These are phyloP conservation scores for Gymnodraco acuticeps DNA, from an alignment of 2,797 vertebrate genomes.

Conservation along the genomic window DNA sequence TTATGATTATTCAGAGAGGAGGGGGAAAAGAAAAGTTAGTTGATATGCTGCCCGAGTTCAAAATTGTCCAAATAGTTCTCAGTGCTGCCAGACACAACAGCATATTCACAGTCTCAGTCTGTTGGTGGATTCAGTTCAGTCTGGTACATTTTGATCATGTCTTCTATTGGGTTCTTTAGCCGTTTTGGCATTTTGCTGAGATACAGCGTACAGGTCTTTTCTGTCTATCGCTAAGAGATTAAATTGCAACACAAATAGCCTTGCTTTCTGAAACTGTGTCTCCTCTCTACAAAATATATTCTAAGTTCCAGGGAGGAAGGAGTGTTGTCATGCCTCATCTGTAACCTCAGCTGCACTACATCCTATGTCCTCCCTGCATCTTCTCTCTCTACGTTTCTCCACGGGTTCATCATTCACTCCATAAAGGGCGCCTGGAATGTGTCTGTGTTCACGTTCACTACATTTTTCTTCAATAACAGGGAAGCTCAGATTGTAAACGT, in stretches of 20 bases:
- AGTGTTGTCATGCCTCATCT: conserved; percentile 37
- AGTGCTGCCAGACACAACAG: conserved; percentile 70
- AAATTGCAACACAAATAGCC: conserved; percentile 12
- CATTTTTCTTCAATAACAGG: conserved; percentile 65
- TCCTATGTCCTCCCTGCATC: conserved; percentile 51
- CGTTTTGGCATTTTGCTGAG: conserved; percentile 52
- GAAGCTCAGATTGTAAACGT: conserved; percentile 58
- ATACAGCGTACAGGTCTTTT: conserved; percentile 41
- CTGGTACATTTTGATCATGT: conserved; percentile 37
- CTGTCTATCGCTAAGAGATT: conserved; percentile 49
- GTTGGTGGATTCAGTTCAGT: conserved; percentile 48
- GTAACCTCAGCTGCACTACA: conserved; percentile 67
- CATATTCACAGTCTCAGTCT: conserved; percentile 55
- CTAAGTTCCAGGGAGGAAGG: conserved; percentile 13
- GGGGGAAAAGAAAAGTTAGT: conserved; percentile 49
- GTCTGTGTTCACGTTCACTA: conserved; percentile 74
- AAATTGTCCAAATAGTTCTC: conserved; percentile 75
- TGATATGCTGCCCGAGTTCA: conserved; percentile 56
- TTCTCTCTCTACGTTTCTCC: conserved; percentile 31
- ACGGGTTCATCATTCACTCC: conserved; percentile 48
- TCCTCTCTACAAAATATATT: not conserved
- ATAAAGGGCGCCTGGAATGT: conserved; percentile 74
- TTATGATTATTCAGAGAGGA: conserved; percentile 61
- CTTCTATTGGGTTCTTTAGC: conserved; percentile 37
- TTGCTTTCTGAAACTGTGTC: conserved; percentile 17